A percentile compares a stretch with the other conserved stretches of the same genome.
Evolutionary conservation across 2,888 invertebrate genomes (phyloP).

Genomic region (Schrankia costaestrigalis): DNA sequence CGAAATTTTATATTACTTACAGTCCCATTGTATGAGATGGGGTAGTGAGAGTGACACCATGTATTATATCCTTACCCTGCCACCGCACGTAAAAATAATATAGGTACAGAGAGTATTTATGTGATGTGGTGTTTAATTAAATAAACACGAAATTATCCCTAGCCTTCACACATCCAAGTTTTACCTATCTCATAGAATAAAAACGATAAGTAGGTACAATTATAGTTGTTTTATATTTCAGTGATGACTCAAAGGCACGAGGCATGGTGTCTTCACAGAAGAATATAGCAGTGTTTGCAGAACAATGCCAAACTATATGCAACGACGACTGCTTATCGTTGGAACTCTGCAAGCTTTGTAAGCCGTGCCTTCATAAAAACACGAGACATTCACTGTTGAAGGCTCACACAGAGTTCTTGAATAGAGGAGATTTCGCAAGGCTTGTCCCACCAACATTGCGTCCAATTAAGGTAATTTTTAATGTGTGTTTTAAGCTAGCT

Average conservation of each 20-base stretch:
- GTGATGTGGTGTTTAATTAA: too few relatives aligned
- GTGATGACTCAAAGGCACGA: slow-evolving; percentile 63
- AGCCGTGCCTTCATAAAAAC: slow-evolving; percentile 84
- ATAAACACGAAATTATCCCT: too few relatives aligned
- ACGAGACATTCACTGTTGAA: slow-evolving; percentile 81
- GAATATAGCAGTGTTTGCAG: slow-evolving; percentile 88
- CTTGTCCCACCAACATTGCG: slow-evolving; percentile 89
- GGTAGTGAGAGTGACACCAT: too few relatives aligned
- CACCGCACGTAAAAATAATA: too few relatives aligned
- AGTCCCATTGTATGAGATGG: too few relatives aligned
- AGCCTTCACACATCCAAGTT: too few relatives aligned
- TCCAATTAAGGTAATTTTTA: slow-evolving; percentile 13
- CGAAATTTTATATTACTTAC: too few relatives aligned
- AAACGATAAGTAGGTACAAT: too few relatives aligned
- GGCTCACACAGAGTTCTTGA: slow-evolving; percentile 90
- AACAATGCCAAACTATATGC: slow-evolving; percentile 79
- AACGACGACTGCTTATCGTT: slow-evolving; percentile 80
- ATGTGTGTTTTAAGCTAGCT: not conserved
- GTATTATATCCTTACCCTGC: too few relatives aligned
- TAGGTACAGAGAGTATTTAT: too few relatives aligned
- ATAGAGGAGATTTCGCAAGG: slow-evolving; percentile 89
- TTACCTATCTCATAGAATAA: not conserved
- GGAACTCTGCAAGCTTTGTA: slow-evolving; percentile 87
- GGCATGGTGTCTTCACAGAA: slow-evolving; percentile 88
- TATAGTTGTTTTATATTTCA: slow-evolving; percentile 35